Evolutionary conservation across 2,113 vertebrate genomes (phyloP), one percentile per base, ranked within the genome.

Genomic region (Mastomys coucha): DNA sequence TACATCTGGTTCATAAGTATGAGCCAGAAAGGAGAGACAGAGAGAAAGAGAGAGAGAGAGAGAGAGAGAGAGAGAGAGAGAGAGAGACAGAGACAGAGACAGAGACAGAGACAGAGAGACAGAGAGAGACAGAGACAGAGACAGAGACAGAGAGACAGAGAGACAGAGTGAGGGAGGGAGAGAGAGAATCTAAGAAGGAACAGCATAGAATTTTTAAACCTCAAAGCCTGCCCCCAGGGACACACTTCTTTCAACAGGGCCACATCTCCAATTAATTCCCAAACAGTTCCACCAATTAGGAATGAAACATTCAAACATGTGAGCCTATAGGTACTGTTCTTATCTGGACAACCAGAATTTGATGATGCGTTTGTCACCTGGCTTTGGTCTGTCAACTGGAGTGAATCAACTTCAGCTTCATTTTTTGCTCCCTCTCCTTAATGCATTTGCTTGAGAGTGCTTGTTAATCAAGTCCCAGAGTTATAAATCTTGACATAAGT

Each of bases 401-500:
- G 58, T 91, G 73, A 96, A 93, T 84, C 73, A 89, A 56, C 82
- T 82, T 51, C 51, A 28, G 10, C 19, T 91, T 88, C 28, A 9
- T 39, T 91, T 89, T 80, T 51, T 28, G 26, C 7, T 89, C 26
- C 20, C 2, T 72, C 70, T 95, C 31, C 82, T 89, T 88, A 88
- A 53, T 91, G 51, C 33, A 86, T 90, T 96, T 88, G 81, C 92
- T 82, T 91, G 45, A 90, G 80, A 89, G 1, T 51, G 4, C 7
- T 86, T 69, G 5, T 49, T 88, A 96, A 70, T 70, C 9, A 22
- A 87, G 91, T 86, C 56, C 58, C 75, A 91, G 42, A 70, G 39
- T 69, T 49, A 94, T 69, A 91, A 92, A 39, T 95, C 77, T 96
- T 89, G 91, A 96, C 94, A 73, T 96, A 93, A 89, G 31, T 51